Evolutionary conservation across 2,888 invertebrate species (phyloP).

Genomic region (Sminthurinus aureus): DNA sequence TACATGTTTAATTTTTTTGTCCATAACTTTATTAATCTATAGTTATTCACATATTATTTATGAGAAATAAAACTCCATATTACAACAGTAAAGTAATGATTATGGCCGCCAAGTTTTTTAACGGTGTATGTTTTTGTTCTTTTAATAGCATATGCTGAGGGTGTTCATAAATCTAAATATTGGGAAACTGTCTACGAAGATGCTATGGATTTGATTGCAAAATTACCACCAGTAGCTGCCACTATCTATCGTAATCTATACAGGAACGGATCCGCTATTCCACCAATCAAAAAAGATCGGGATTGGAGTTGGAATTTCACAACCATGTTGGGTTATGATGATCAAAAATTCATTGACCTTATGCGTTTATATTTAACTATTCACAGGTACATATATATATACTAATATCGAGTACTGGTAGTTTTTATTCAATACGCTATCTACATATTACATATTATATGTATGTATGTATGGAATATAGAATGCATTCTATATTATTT

Average conservation of each 20-base stretch:
- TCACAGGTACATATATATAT: conserved; percentile 73
- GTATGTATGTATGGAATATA: background rate
- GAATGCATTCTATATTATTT: background rate
- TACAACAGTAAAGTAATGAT: no score
- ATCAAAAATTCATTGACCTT: conserved; percentile 82
- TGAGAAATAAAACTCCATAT: no score
- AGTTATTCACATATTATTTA: no score
- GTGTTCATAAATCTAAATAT: conserved; percentile 86
- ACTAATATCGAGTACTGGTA: no score
- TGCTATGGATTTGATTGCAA: conserved; percentile 93
- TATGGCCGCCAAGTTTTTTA: no score
- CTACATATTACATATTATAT: no score
- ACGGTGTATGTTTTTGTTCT: background rate
- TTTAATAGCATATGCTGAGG: conserved; percentile 77
- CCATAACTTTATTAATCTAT: no score
- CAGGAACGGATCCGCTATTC: conserved; percentile 84
- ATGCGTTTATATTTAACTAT: conserved; percentile 93
- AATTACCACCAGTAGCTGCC: conserved; percentile 91
- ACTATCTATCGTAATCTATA: conserved; percentile 92
- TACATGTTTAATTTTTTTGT: background rate
- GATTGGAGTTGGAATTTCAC: conserved; percentile 95
- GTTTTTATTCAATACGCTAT: background rate
- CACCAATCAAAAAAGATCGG: conserved; percentile 85
- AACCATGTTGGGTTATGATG: conserved; percentile 87
- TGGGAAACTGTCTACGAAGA: conserved; percentile 96